These are phyloP conservation scores for Chaetura pelagica DNA, from an alignment of 2,113 vertebrate genomes.

Conservation along the genomic window DNA sequence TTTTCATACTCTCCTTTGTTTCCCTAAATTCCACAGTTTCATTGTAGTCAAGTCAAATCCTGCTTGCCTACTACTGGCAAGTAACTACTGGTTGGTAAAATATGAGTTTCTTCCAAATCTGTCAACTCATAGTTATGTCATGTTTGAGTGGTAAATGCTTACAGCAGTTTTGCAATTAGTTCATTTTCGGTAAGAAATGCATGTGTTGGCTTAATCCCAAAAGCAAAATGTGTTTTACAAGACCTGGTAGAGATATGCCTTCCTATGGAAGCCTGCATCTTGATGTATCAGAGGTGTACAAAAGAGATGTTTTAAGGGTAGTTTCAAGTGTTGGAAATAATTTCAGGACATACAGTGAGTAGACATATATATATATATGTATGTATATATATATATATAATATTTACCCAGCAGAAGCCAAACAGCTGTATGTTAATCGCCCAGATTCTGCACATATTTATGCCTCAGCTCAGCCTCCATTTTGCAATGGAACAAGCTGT, in stretches of 20 bases:
- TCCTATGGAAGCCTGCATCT: neutral
- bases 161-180: neutral
- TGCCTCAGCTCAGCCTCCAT: neutral
- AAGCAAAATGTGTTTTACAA: neutral
- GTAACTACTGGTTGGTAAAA: neutral
- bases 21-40: neutral
- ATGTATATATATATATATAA: neutral
- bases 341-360: neutral
- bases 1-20: neutral
- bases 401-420: neutral
- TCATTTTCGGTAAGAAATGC: neutral
- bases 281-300: neutral
- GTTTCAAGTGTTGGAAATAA: neutral
- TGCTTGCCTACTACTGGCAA: neutral
- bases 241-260: neutral
- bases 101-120: neutral
- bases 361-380: no score
- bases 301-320: neutral
- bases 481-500: accelerated
- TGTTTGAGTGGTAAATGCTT: neutral
- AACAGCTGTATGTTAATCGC: neutral
- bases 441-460: neutral
- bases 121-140: neutral
- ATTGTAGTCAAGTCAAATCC: neutral
- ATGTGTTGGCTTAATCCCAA: neutral